Base-by-base conservation (phyloP, 37 sponge, comb jelly and placozoan genomes). In the Petrosia ficiformis region DNA sequence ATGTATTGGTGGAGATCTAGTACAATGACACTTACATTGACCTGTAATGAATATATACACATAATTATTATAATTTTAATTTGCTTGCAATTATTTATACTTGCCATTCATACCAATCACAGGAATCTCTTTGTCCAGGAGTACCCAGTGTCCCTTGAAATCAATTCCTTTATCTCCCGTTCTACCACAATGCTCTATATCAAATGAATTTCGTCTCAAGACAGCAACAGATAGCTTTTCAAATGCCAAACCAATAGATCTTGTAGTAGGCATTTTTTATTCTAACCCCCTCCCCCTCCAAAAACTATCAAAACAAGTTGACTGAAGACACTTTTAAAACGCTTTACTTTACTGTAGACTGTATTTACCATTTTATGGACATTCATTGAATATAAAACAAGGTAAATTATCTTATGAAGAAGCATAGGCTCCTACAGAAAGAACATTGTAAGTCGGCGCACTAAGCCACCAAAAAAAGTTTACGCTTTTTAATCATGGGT, bases 141-240 rank as follows among this genome's bases (percentile, higher is more conserved):
- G 84, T 24, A 78, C 67, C 92, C 92, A 92, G 28, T 68, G 41
- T 0, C 92, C 92, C 14, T 38, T 60, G 59, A 92, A 92, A 66
- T 92, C 92, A 30, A 83, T 74, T 43, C 92, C 92, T 34, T 43
- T 33, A 36, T 92, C 92, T 37, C 80, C 78, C 0, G 77, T 2
- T 57, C 87, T 67, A 14, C 92, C 92, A 21, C 74, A 78, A 77
- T 87, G 92, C 35, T 28, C 4, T 35, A 92, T 26, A 32, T 80
- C 67, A 75, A 89, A 89, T 0, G 73, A 71, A 1, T 80, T 60
- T 24, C 54, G 32, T 21, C 76, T 68, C 39, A 89, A 67, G 0
- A 83, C 84, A 11, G 58, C 36, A 43, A 89, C 16, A 0, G 57
- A 57, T 16, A 83, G 66, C 34, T 70, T 56, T 69, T 87, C 88